Evolutionary conservation across 2,113 vertebrate genomes (phyloP).

Genomic region (Solenodon paradoxus): DNA sequence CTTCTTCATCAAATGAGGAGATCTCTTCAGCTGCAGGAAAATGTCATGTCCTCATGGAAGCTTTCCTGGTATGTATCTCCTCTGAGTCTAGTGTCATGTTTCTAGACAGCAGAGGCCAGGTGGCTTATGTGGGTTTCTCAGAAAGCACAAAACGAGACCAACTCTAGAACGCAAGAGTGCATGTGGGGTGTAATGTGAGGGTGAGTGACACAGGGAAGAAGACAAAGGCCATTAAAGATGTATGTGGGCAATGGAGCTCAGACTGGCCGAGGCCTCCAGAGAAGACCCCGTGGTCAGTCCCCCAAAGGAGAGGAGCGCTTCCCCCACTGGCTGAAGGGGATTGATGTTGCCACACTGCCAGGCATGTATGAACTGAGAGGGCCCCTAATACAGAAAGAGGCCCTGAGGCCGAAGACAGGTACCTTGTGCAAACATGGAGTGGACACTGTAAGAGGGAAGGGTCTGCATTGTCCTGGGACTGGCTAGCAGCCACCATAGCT

Average conservation of each 20-base stretch:
- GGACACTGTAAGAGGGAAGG: accelerated
- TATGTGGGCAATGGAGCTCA: background rate
- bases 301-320: background rate
- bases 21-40: background rate
- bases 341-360: background rate
- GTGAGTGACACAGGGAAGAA: background rate
- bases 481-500: accelerated
- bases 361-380: background rate
- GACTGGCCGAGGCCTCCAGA: background rate
- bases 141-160: background rate
- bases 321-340: background rate
- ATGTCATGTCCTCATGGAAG: background rate
- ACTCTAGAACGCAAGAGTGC: no score
- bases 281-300: background rate
- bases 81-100: background rate
- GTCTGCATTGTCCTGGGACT: background rate
- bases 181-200: no score
- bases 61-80: background rate
- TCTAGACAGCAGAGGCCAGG: background rate
- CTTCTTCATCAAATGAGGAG: background rate
- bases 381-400: background rate
- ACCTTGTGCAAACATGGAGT: accelerated
- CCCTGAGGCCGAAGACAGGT: background rate
- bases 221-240: background rate
- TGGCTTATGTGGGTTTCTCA: background rate